Conservation (phyloP, 2,888 invertebrate genomes). For the Volucella zonaria region DNA sequence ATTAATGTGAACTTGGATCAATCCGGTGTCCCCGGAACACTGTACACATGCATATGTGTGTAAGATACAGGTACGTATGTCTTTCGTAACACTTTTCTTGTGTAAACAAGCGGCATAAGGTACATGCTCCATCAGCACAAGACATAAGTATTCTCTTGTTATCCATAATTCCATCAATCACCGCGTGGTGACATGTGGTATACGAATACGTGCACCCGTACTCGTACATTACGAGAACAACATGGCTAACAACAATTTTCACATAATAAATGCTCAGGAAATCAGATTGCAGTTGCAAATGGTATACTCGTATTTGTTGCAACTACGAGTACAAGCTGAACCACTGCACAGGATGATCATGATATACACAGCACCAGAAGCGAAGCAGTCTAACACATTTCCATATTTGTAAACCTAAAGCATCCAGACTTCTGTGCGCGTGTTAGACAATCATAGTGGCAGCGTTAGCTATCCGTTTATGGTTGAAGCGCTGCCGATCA, state of each 20-base stretch:
- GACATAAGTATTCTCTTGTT: conserved; percentile 1
- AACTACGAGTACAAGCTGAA: background rate
- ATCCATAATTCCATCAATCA: conserved; percentile 45
- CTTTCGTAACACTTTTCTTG: background rate
- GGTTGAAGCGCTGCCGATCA: conserved; percentile 28
- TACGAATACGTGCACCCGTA: background rate
- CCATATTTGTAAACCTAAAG: conserved; percentile 43
- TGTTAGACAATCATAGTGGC: conserved; percentile 31
- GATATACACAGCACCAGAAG: conserved; percentile 37
- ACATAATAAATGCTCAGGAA: conserved; percentile 40
- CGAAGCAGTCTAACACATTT: conserved; percentile 11
- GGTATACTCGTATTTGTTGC: conserved; percentile 9
- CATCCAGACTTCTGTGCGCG: conserved; percentile 36
- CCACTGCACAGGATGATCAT: conserved; percentile 24
- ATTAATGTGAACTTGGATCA: no score
- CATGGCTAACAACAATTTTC: conserved; percentile 39
- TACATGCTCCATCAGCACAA: background rate
- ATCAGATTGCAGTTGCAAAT: conserved; percentile 40
- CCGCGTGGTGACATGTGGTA: conserved; percentile 20
- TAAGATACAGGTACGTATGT: background rate
- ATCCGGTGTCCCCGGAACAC: no score
- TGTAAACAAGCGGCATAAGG: background rate
- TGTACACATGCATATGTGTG: no score
- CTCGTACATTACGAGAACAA: background rate
- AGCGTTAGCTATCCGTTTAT: conserved; percentile 28